These are phyloP conservation scores for Spea multiplicata DNA, from an alignment of 2,113 vertebrate species.

Conservation along the genomic window DNA sequence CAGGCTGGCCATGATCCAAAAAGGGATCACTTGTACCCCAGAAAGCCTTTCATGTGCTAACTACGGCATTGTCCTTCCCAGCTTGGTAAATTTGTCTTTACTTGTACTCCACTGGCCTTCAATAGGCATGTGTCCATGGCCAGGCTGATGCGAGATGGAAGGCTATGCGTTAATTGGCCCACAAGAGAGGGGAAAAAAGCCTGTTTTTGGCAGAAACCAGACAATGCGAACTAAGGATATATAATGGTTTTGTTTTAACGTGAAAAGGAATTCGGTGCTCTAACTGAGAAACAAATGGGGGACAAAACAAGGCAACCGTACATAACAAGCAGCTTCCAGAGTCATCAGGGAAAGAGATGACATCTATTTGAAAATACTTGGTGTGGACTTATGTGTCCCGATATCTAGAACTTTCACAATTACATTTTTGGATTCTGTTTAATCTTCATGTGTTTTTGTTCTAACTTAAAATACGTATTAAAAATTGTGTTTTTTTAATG, in stretches of 20 bases:
- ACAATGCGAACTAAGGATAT: slow-evolving; percentile 41
- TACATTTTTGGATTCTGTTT: background rate
- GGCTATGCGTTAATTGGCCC: slow-evolving; percentile 50
- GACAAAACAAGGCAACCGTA: slow-evolving; percentile 2
- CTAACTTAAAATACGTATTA: too few species aligned
- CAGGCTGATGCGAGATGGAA: slow-evolving; percentile 37
- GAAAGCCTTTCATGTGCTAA: slow-evolving; percentile 58
- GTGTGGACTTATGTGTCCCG: too few species aligned
- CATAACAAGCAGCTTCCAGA: background rate
- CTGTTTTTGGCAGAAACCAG: background rate
- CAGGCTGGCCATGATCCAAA: slow-evolving; percentile 46
- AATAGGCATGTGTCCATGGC: slow-evolving; percentile 52
- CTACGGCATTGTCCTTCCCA: slow-evolving; percentile 52
- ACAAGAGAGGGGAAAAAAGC: background rate
- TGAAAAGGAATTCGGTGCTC: slow-evolving; percentile 3
- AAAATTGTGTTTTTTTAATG: too few species aligned
- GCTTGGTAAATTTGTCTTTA: slow-evolving; percentile 58
- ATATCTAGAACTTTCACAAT: too few species aligned
- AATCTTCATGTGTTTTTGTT: background rate
- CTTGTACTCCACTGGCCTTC: slow-evolving; percentile 56
- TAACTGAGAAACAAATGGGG: background rate
- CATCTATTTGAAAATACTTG: too few species aligned
- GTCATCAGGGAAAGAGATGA: slow-evolving; percentile 14
- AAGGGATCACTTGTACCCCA: slow-evolving; percentile 47
- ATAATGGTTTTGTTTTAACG: slow-evolving; percentile 5